Evolutionary conservation across 2,113 vertebrate genomes (phyloP).

Genomic region (Tragulus kanchil): DNA sequence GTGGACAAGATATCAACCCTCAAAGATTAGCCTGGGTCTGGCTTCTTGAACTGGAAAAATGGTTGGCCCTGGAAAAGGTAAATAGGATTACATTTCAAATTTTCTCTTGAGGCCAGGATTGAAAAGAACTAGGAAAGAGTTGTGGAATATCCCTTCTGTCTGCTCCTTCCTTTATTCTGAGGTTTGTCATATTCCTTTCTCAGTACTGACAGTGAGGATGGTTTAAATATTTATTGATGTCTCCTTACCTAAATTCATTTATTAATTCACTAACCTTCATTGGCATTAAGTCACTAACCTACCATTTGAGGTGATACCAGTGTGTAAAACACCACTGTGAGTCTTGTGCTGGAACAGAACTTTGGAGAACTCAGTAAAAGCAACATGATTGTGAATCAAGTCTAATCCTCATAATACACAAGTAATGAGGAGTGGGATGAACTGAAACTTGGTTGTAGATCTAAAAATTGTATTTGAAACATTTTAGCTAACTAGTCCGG

Average conservation of each 20-base stretch:
- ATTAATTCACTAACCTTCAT: slow-evolving; percentile 6
- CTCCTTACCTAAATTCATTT: slow-evolving; percentile 24
- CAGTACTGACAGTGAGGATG: neutral
- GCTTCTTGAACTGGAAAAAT: slow-evolving; percentile 94
- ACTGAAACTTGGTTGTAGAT: neutral
- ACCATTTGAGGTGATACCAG: neutral
- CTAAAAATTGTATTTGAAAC: neutral
- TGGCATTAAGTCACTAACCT: neutral
- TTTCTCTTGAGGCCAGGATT: neutral
- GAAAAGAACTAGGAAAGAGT: slow-evolving; percentile 50
- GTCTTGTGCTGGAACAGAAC: slow-evolving; percentile 24
- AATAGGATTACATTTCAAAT: slow-evolving; percentile 57
- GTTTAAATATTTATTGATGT: slow-evolving; percentile 17
- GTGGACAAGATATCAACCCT: slow-evolving; percentile 90
- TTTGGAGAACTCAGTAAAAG: neutral
- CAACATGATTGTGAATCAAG: slow-evolving; percentile 20
- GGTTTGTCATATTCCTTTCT: slow-evolving; percentile 46
- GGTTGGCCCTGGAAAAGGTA: slow-evolving; percentile 91
- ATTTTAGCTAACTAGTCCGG: neutral
- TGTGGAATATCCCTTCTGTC: neutral
- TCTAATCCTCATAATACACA: neutral
- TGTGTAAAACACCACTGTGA: slow-evolving; percentile 24
- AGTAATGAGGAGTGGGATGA: slow-evolving; percentile 1
- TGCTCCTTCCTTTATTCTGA: slow-evolving; percentile 45
- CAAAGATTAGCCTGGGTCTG: slow-evolving; percentile 95